These are phyloP conservation scores for Petrosia ficiformis DNA, from an alignment of 37 sponge, comb jelly and placozoan genomes.

Conservation along the genomic window DNA sequence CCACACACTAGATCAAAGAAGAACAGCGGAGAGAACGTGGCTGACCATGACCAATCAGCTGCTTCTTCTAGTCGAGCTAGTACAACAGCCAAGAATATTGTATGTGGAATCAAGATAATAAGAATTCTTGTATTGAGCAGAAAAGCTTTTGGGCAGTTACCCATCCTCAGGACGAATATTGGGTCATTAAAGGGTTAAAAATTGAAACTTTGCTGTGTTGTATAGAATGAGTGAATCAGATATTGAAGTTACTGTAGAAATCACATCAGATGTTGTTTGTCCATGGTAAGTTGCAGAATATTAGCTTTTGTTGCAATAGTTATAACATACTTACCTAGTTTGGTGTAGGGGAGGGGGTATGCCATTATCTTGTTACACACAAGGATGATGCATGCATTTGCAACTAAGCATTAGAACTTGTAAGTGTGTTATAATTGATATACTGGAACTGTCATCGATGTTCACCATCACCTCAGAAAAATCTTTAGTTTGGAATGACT, in stretches of 20 bases:
- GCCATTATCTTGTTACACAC: too few relatives aligned
- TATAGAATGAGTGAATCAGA: background rate
- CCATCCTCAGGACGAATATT: background rate
- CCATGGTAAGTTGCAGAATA: conserved; percentile 43
- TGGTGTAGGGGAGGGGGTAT: too few relatives aligned
- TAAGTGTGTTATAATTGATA: too few relatives aligned
- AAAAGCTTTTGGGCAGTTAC: background rate
- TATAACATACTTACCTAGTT: too few relatives aligned
- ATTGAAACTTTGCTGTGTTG: background rate
- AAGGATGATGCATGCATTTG: too few relatives aligned
- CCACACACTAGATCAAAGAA: conserved; percentile 6
- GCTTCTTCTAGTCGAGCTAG: background rate
- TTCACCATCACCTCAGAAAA: too few relatives aligned
- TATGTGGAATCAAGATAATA: conserved; percentile 4
- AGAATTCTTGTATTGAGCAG: background rate
- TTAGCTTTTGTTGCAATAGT: background rate
- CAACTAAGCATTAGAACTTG: too few relatives aligned
- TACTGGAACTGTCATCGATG: too few relatives aligned
- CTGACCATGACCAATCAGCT: background rate
- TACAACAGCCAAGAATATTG: background rate
- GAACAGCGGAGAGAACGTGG: conserved; percentile 20
- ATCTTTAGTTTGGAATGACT: too few relatives aligned
- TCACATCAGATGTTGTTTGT: conserved; percentile 61
- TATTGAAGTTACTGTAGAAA: conserved; percentile 41
- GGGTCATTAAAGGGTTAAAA: too few relatives aligned